A percentile compares a stretch with the other conserved stretches of the same genome.
These are phyloP conservation scores for Fulica atra DNA, from an alignment of 2,113 vertebrate genomes.

Conservation along the genomic window DNA sequence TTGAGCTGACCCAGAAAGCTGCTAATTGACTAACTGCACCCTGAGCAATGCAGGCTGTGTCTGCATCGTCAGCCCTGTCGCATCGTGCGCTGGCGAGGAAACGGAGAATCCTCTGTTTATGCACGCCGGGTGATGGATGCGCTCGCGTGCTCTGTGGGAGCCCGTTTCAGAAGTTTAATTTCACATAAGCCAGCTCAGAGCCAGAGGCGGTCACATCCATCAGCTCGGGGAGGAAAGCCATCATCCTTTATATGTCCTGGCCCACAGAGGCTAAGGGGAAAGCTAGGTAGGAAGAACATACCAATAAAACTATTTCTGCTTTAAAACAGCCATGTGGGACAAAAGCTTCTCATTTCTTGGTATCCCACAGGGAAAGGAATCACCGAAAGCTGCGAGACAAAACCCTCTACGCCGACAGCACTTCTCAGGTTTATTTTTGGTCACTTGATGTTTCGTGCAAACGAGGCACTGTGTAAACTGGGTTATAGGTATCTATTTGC, in stretches of 20 bases:
- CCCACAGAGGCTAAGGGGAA: neutral
- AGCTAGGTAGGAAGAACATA: neutral
- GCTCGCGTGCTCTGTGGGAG: neutral
- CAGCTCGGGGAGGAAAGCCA: neutral
- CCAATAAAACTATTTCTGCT: neutral
- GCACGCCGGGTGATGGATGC: accelerated
- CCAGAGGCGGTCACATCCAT: neutral
- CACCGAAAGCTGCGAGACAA: neutral
- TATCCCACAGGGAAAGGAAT: neutral
- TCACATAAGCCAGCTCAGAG: neutral
- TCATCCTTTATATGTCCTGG: neutral
- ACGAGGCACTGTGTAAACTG: neutral
- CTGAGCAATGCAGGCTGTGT: neutral
- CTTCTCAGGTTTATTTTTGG: neutral
- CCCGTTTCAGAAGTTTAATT: neutral
- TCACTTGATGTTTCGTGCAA: neutral
- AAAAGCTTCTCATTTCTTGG: neutral
- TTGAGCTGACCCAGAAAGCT: neutral
- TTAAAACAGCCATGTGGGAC: neutral
- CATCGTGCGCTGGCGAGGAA: neutral
- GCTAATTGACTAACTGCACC: too few species aligned
- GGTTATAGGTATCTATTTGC: neutral
- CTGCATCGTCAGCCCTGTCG: accelerated
- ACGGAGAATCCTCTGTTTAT: neutral
- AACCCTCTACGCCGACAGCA: neutral